Base-by-base conservation (phyloP, 1,140 invertebrate species). In the Acromyrmex heyeri region DNA sequence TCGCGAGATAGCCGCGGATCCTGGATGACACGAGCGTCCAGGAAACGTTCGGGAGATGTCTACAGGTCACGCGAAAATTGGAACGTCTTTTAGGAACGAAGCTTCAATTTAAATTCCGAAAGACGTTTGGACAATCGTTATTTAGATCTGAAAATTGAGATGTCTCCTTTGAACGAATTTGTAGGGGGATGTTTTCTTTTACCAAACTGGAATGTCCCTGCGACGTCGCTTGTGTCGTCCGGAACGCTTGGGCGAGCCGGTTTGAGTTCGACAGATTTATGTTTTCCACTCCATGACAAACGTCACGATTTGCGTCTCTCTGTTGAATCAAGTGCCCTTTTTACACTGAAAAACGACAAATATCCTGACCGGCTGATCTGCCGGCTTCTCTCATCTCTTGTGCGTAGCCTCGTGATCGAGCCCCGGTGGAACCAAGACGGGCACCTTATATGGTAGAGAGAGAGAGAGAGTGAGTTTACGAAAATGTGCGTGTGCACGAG, bases 271-370 rank as follows among this genome's bases (percentile, higher is more conserved):
- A 87, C 81, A 64, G 75, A 34, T 85, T 87, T 57, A 85, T 57
- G 53, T 69, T 70, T 70, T 53, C 7, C 76, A 55, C 12, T 61
- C 70, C 34, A 69, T 8, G 59, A 83, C 38, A 62, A 69, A 64
- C 10, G 61, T 82, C 81, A 75, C 86, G 44, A 88, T 78, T 93
- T 93, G 85, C 86, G 87, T 91, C 89, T 92, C 88, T 91, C 91
- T 92, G 92, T 95, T 94, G 67, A 92, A 94, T 94, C 94, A 94
- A 94, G 94, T 95, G 94, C 91, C 94, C 94, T 94, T 95, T 92
- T 94, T 93, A 93, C 88, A 93, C 92, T 90, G 93, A 91, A 94
- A 91, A 73, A 83, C 62, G 55, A 88, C 85, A 57, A 82, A 83
- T 48, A 57, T 5, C 62, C n/a, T 27, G 76, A 65, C 65, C 79